Percentiles rank a stretch among this genome's conserved stretches.
Conservation (phyloP, 2,113 vertebrate genomes). For the Corydoras maculifer region DNA sequence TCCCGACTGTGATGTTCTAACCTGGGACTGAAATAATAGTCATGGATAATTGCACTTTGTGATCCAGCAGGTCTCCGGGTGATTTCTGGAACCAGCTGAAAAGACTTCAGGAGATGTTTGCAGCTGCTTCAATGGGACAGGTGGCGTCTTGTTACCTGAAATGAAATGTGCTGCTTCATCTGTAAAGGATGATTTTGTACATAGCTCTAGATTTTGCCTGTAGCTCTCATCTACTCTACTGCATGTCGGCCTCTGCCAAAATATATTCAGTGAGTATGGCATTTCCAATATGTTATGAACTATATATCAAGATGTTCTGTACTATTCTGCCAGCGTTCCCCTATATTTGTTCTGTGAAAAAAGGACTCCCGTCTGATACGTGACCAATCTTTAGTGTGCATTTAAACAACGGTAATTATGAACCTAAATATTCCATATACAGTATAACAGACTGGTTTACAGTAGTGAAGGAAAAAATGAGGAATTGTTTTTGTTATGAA, state of each 20-base stretch:
- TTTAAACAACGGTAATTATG: slow-evolving; percentile 24
- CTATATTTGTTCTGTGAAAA: slow-evolving; percentile 9
- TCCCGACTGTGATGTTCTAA: background rate
- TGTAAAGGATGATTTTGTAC: slow-evolving; percentile 38
- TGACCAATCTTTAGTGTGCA: slow-evolving; percentile 31
- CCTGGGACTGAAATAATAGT: background rate
- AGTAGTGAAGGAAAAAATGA: slow-evolving; percentile 30
- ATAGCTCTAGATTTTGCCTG: slow-evolving; percentile 41
- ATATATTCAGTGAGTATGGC: slow-evolving; percentile 37
- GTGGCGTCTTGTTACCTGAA: background rate
- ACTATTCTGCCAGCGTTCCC: background rate
- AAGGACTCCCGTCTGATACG: slow-evolving; percentile 33
- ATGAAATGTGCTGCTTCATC: slow-evolving; percentile 12
- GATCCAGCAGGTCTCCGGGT: background rate
- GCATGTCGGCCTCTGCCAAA: slow-evolving; percentile 58
- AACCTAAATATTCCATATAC: slow-evolving; percentile 19
- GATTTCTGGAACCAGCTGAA: slow-evolving; percentile 2
- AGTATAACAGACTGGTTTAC: slow-evolving; percentile 30
- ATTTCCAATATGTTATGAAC: slow-evolving; percentile 27
- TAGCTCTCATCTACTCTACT: slow-evolving; percentile 48
- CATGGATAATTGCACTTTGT: slow-evolving; percentile 11
- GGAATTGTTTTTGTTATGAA: slow-evolving; percentile 30
- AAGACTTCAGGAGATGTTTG: background rate
- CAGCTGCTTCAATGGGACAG: background rate
- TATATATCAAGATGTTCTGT: slow-evolving; percentile 28